These are phyloP conservation scores for Potorous gilbertii DNA, from an alignment of 2,797 vertebrate species.

Conservation along the genomic window DNA sequence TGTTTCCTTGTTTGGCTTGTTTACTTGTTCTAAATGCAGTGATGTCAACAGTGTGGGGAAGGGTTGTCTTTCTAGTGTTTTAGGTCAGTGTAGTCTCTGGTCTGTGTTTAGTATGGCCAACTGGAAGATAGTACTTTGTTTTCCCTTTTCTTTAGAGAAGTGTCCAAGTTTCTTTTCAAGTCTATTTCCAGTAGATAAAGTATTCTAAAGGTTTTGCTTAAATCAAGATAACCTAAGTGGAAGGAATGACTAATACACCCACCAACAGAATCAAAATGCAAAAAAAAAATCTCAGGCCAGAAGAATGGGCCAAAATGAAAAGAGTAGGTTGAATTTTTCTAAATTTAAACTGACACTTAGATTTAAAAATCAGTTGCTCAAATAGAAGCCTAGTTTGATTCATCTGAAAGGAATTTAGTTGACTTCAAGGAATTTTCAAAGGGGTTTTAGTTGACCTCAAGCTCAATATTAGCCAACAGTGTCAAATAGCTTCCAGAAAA, in stretches of 20 bases:
- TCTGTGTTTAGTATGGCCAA: background rate
- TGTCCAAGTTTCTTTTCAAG: slow-evolving; percentile 33
- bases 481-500: background rate
- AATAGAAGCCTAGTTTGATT: background rate
- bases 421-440: background rate
- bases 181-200: slow-evolving; percentile 2
- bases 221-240: background rate
- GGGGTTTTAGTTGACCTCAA: background rate
- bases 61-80: background rate
- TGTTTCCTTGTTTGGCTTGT: slow-evolving; percentile 21
- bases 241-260: too few relatives aligned
- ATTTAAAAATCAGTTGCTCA: background rate
- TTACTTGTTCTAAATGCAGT: background rate
- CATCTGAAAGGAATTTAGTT: background rate
- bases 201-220: background rate
- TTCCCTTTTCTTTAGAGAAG: slow-evolving; percentile 12
- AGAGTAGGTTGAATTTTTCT: background rate
- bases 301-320: background rate
- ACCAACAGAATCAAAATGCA: background rate
- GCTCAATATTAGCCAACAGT: background rate
- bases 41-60: background rate
- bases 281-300: background rate
- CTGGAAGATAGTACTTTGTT: slow-evolving; percentile 22
- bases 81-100: slow-evolving; percentile 9
- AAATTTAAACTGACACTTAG: background rate